Evolutionary conservation across 2,888 invertebrate species (phyloP), one percentile per base, ranked within the genome.

Genomic region (Piscicola geometra): DNA sequence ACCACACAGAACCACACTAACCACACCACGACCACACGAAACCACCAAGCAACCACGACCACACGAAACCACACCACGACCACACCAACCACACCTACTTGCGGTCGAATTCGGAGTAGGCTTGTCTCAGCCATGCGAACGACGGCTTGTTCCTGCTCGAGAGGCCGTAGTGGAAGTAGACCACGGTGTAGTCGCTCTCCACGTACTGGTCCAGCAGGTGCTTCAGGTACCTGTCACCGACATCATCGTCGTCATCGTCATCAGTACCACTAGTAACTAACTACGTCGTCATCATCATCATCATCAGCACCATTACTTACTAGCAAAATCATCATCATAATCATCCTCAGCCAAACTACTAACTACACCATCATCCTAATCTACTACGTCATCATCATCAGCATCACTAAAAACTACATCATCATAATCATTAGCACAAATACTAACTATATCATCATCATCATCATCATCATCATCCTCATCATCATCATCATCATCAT

Each of bases 101-200:
- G 81, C 99, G 90, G 87, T 99, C 98, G 82, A 99, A 93, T 52
- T 95, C 93, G 85, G 92, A 92, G 86, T 98, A 99, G 0, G 97
- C 96, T 86, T 94, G 93, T 90, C 97, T 92, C 75, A 99, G 88
- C 93, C 98, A 99, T 47, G 92, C 90, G 0, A 96, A 88, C 0
- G 96, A 92, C 0, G 98, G 99, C 85, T 97, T 98, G 86, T 97
- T 99, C 86, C 92, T 91, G 84, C 94, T 94, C 69, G 91, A 92
- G 68, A 99, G 89, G 21, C 99, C 99, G 87, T 92, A 92, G 86
- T 99, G 99, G 84, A 99, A 96, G 86, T 99, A 99, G 1, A 99
- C 93, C 77, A 99, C 89, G 82, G 93, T 94, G 87, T 99, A 99
- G 86, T 99, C 99, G 86, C 94, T 94, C 85, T 99, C 95, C 77